These are phyloP conservation scores for Drosophila suzukii DNA, from an alignment of 1,140 invertebrate species.

Conservation along the genomic window DNA sequence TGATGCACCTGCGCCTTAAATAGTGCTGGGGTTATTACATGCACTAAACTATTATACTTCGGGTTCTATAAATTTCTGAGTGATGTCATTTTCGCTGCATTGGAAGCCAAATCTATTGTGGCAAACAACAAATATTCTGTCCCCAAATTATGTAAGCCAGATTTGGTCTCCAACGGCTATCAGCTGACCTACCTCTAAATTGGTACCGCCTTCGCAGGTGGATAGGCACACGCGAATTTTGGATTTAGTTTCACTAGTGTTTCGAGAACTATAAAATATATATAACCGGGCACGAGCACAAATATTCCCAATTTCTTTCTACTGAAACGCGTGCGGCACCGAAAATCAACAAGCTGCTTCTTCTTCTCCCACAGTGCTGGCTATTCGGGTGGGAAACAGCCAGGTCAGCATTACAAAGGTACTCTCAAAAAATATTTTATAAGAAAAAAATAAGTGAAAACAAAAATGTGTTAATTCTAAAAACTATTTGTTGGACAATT, in stretches of 20 bases:
- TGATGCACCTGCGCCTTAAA: slow-evolving; percentile 18
- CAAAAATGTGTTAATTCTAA: not conserved
- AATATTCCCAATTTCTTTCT: slow-evolving; percentile 40
- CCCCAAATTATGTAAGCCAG: slow-evolving; percentile 60
- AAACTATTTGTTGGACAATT: not conserved
- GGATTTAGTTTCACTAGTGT: slow-evolving; percentile 25
- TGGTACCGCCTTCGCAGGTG: slow-evolving; percentile 10
- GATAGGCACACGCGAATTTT: slow-evolving; percentile 36
- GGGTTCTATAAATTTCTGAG: slow-evolving; percentile 29
- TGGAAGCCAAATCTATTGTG: slow-evolving; percentile 20
- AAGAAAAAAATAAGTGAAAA: accelerated
- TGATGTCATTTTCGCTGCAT: slow-evolving; percentile 66
- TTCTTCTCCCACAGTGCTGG: slow-evolving; percentile 16
- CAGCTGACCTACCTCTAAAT: slow-evolving; percentile 41
- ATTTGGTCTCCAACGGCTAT: not conserved
- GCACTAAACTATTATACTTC: not conserved
- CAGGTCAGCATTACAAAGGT: not conserved
- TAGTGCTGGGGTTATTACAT: not conserved
- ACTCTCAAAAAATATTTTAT: too few relatives aligned
- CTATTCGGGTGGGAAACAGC: not conserved
- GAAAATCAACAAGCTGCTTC: slow-evolving; percentile 51
- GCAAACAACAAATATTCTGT: slow-evolving; percentile 45
- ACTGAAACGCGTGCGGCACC: slow-evolving; percentile 60
- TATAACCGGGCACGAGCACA: slow-evolving; percentile 16
- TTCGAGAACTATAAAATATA: slow-evolving; percentile 52